A percentile compares a stretch with the other conserved stretches of the same genome.
Conservation (phyloP, 1,140 invertebrate species). For the Dysdera silvatica region DNA sequence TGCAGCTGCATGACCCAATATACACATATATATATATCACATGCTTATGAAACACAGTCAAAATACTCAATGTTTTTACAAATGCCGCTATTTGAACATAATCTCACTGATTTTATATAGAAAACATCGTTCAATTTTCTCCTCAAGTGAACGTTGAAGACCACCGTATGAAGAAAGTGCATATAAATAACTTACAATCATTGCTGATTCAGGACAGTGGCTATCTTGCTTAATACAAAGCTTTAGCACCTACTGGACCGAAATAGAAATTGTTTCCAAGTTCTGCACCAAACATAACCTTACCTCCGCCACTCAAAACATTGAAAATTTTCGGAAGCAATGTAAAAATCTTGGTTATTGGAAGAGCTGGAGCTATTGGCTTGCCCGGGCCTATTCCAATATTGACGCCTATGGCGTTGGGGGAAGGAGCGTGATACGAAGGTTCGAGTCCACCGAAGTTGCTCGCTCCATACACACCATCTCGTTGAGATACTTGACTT, state of each 20-base stretch:
- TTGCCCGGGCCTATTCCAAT: conserved; percentile 16
- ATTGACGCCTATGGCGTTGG: conserved; percentile 6
- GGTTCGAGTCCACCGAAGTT: not conserved
- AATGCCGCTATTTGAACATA: too few relatives aligned
- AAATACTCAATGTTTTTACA: too few relatives aligned
- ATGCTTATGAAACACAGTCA: too few relatives aligned
- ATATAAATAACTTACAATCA: too few relatives aligned
- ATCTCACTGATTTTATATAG: too few relatives aligned
- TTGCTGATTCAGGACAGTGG: too few relatives aligned
- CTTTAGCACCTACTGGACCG: conserved; percentile 21
- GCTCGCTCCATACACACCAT: not conserved
- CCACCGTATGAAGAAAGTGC: too few relatives aligned
- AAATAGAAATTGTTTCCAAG: conserved; percentile 26
- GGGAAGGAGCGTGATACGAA: not conserved
- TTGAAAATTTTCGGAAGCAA: conserved; percentile 16
- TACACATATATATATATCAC: too few relatives aligned
- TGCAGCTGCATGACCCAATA: too few relatives aligned
- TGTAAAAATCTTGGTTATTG: not conserved
- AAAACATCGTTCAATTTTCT: too few relatives aligned
- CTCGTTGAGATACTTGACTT: not conserved
- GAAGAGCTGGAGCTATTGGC: not conserved
- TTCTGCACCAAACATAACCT: conserved; percentile 25
- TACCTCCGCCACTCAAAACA: conserved; percentile 16
- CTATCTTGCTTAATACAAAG: too few relatives aligned
- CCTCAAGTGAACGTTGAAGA: too few relatives aligned